Evolutionary conservation across 2,888 invertebrate genomes (phyloP).

Genomic region (Bhutanitis thaidina): DNA sequence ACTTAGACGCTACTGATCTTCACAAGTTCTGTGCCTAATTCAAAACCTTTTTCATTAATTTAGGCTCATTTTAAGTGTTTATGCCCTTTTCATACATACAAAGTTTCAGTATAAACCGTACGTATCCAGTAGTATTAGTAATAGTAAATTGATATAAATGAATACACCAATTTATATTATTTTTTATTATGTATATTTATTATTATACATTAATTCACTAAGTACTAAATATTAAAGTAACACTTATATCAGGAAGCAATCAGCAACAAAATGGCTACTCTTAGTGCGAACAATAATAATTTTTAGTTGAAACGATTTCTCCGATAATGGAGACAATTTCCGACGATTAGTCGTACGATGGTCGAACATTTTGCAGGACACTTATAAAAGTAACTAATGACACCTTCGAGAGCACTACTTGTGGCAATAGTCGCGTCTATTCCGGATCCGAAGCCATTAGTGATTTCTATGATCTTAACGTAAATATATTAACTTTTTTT

Average conservation of each 20-base stretch:
- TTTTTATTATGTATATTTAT: too few species aligned
- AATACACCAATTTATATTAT: too few species aligned
- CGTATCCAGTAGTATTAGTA: too few species aligned
- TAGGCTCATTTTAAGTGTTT: too few species aligned
- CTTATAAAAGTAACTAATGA: slow-evolving; percentile 68
- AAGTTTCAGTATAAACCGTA: too few species aligned
- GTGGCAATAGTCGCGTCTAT: not conserved
- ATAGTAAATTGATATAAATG: too few species aligned
- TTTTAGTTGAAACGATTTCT: slow-evolving; percentile 70
- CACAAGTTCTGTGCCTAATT: too few species aligned
- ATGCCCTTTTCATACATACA: too few species aligned
- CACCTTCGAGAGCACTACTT: slow-evolving; percentile 41
- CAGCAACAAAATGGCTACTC: slow-evolving; percentile 68
- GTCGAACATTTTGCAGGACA: slow-evolving; percentile 60
- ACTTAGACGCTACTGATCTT: too few species aligned
- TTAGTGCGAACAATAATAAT: slow-evolving; percentile 77
- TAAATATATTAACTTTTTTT: too few species aligned
- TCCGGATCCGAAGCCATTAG: slow-evolving; percentile 13
- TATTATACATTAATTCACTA: too few species aligned
- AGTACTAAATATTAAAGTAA: slow-evolving; percentile 17
- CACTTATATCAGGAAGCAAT: slow-evolving; percentile 46
- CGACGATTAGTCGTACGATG: slow-evolving; percentile 68
- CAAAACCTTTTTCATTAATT: too few species aligned
- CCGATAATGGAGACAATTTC: slow-evolving; percentile 77
- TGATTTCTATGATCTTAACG: not conserved